A percentile compares a stretch with the other conserved stretches of the same genome.
These are phyloP conservation scores for Gonatopus flavifemur DNA, from an alignment of 1,140 invertebrate genomes.

Conservation along the genomic window DNA sequence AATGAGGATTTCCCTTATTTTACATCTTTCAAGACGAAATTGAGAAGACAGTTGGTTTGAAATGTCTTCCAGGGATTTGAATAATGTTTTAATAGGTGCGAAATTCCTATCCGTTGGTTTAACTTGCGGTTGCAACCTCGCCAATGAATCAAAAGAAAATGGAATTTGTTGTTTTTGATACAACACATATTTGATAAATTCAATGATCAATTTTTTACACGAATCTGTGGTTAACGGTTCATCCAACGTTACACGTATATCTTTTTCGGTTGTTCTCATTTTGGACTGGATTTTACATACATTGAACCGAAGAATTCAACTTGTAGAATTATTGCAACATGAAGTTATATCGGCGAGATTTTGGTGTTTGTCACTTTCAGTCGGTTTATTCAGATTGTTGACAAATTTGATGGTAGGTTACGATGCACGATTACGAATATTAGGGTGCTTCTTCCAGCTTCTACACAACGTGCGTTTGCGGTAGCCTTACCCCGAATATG, in stretches of 20 bases:
- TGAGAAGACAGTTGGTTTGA: constrained; percentile 41
- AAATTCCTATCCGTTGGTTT: constrained; percentile 42
- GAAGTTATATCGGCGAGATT: too few species aligned
- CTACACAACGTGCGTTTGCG: too few species aligned
- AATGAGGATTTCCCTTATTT: constrained; percentile 46
- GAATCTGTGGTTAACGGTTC: constrained; percentile 46
- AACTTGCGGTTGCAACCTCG: constrained; percentile 30
- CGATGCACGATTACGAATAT: too few species aligned
- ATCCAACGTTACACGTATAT: constrained; percentile 43
- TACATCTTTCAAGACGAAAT: constrained; percentile 36
- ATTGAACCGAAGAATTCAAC: neutral
- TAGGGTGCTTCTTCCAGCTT: too few species aligned
- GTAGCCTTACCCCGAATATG: too few species aligned
- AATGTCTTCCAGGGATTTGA: constrained; percentile 35
- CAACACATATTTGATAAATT: constrained; percentile 51
- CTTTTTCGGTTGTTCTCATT: constrained; percentile 26
- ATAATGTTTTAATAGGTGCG: constrained; percentile 31
- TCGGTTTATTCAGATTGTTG: too few species aligned
- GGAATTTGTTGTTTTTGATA: constrained; percentile 55
- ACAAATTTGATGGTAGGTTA: too few species aligned
- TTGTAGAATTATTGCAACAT: too few species aligned
- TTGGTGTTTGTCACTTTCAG: too few species aligned
- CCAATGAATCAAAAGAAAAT: constrained; percentile 44
- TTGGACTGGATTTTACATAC: constrained; percentile 30
- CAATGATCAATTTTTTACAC: constrained; percentile 45